Conservation (phyloP, 2,113 vertebrate genomes). For the Shinisaurus crocodilurus region DNA sequence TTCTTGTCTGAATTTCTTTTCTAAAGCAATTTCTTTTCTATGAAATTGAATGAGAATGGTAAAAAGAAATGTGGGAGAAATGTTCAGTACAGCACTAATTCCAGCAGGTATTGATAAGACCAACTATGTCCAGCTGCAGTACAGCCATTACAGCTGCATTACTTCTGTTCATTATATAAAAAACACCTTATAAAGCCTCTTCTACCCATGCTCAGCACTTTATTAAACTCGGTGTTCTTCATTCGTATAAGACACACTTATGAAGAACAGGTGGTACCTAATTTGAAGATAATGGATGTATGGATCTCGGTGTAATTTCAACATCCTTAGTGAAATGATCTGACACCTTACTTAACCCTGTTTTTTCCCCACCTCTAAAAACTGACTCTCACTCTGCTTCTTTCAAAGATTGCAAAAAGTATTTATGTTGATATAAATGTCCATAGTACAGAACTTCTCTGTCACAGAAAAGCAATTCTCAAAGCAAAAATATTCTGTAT, state of each 20-base stretch:
- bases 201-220: constrained; percentile 79
- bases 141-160: too few species aligned
- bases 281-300: constrained; percentile 74
- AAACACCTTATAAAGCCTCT: constrained; percentile 70
- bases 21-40: too few species aligned
- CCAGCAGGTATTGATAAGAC: too few species aligned
- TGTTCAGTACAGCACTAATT: too few species aligned
- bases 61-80: too few species aligned
- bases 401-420: neutral
- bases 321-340: constrained; percentile 60
- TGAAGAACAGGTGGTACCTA: constrained; percentile 78
- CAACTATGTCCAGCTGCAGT: too few species aligned
- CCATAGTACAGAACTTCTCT: constrained; percentile 19
- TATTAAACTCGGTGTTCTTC: constrained; percentile 80
- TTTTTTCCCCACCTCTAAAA: constrained; percentile 27
- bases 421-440: constrained; percentile 16
- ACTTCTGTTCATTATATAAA: too few species aligned
- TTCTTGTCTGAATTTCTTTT: too few species aligned
- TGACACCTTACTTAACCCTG: constrained; percentile 60
- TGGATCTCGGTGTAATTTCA: constrained; percentile 64
- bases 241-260: constrained; percentile 71
- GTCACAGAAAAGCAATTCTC: constrained; percentile 1
- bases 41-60: too few species aligned
- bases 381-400: constrained; percentile 56
- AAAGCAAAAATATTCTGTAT: neutral